These are phyloP conservation scores for Blastobasis adustella DNA, from an alignment of 2,888 invertebrate species.

Conservation along the genomic window DNA sequence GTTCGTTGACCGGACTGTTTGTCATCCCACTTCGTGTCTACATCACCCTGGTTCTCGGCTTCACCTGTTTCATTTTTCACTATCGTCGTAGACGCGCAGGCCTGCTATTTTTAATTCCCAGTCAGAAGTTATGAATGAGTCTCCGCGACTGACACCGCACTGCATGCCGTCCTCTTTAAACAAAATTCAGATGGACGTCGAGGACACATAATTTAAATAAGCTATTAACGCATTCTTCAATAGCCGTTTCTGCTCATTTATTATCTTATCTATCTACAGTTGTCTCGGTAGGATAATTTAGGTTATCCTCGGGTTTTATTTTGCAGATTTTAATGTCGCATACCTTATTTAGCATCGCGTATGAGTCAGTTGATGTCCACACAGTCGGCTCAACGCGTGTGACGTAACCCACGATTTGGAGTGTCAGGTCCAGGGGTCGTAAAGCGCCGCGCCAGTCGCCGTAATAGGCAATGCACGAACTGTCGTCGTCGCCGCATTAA, in stretches of 20 bases:
- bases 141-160: conserved; percentile 33
- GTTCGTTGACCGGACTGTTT: conserved; percentile 27
- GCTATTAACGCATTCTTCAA: conserved; percentile 14
- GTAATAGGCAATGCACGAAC: conserved; percentile 59
- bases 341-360: conserved; percentile 8
- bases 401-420: conserved; percentile 49
- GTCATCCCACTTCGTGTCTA: conserved; percentile 50
- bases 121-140: conserved; percentile 56
- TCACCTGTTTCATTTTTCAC: conserved; percentile 65
- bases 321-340: conserved; percentile 21
- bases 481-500: conserved; percentile 24
- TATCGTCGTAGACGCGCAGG: conserved; percentile 41
- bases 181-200: conserved; percentile 22
- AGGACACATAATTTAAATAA: conserved; percentile 12
- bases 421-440: conserved; percentile 38
- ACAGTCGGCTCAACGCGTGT: conserved; percentile 25
- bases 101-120: conserved; percentile 49
- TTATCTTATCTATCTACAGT: too few species aligned
- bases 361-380: conserved; percentile 34
- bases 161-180: conserved; percentile 29
- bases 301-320: background rate
- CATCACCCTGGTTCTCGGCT: conserved; percentile 33
- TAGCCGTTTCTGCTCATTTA: conserved; percentile 3
- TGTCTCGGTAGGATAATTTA: too few species aligned
- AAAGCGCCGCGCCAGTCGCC: conserved; percentile 40